Conservation (phyloP, 2,888 invertebrate genomes). For the Tiphia femorata region DNA sequence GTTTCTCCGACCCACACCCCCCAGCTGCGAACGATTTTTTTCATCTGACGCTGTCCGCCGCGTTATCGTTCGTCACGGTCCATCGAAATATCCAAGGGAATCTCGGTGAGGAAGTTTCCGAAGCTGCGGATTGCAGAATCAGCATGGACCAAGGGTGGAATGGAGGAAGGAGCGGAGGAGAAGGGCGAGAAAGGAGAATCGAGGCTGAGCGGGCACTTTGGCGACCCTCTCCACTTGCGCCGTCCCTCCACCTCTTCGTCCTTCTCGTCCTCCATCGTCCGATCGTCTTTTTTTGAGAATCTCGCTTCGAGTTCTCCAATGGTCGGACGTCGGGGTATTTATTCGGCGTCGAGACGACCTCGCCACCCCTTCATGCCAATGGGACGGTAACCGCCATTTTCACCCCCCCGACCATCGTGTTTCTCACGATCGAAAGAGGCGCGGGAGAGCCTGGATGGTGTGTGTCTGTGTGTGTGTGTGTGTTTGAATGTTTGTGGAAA, state of each 20-base stretch:
- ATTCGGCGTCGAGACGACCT: conserved; percentile 27
- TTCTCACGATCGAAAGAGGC: background rate
- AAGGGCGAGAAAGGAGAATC: conserved; percentile 4
- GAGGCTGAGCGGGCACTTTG: background rate
- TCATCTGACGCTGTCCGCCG: too few relatives aligned
- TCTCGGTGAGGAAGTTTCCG: too few relatives aligned
- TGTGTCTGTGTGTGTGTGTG: background rate
- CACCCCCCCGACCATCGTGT: background rate
- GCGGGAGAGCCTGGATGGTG: too few relatives aligned
- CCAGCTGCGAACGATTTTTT: too few relatives aligned
- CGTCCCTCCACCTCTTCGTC: background rate
- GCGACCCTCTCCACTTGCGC: background rate
- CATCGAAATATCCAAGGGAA: too few relatives aligned
- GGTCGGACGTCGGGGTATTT: conserved; percentile 29
- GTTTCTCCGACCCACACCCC: too few relatives aligned
- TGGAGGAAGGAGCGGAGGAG: conserved; percentile 4
- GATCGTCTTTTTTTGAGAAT: background rate
- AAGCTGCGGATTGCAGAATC: too few relatives aligned
- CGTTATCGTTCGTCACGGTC: too few relatives aligned
- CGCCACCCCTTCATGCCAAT: conserved; percentile 1
- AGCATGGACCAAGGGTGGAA: background rate
- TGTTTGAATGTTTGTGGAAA: background rate
- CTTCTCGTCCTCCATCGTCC: conserved; percentile 10
- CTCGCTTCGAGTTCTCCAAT: conserved; percentile 22
- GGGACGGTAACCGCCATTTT: conserved; percentile 13